Percentiles rank a stretch among this genome's conserved stretches.
Conservation (phyloP, 2,113 vertebrate species). For the Forbesichthys papilliferus region DNA sequence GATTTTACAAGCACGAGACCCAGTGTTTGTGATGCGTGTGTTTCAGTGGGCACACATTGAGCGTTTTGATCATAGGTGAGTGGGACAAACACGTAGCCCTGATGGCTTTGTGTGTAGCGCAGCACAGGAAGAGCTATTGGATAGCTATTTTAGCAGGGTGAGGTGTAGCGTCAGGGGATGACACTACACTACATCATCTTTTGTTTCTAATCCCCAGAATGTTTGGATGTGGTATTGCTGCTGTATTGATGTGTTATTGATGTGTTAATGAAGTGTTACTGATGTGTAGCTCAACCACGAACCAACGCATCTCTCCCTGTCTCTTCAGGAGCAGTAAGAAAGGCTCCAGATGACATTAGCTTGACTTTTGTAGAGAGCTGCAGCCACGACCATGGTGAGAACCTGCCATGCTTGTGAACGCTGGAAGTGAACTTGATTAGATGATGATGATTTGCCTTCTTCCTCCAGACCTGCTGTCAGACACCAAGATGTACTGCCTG, state of each 20-base stretch:
- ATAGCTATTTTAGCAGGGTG: neutral
- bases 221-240: too few relatives aligned
- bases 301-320: slow-evolving; percentile 25
- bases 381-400: slow-evolving; percentile 93
- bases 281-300: neutral
- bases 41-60: too few relatives aligned
- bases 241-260: too few relatives aligned
- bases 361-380: slow-evolving; percentile 94
- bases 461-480: slow-evolving; percentile 86
- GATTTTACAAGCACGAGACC: too few relatives aligned
- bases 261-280: too few relatives aligned
- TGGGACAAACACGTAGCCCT: too few relatives aligned
- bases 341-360: slow-evolving; percentile 93
- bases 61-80: too few relatives aligned
- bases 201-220: too few relatives aligned
- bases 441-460: neutral
- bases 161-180: slow-evolving; percentile 15
- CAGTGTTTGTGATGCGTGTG: too few relatives aligned
- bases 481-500: slow-evolving; percentile 94
- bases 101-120: too few relatives aligned
- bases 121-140: neutral
- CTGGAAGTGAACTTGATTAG: neutral
- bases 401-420: neutral
- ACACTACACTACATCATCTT: slow-evolving; percentile 36
- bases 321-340: slow-evolving; percentile 83